Evolutionary conservation across 2,888 invertebrate genomes (phyloP).

Genomic region (Calameuta pallipes): DNA sequence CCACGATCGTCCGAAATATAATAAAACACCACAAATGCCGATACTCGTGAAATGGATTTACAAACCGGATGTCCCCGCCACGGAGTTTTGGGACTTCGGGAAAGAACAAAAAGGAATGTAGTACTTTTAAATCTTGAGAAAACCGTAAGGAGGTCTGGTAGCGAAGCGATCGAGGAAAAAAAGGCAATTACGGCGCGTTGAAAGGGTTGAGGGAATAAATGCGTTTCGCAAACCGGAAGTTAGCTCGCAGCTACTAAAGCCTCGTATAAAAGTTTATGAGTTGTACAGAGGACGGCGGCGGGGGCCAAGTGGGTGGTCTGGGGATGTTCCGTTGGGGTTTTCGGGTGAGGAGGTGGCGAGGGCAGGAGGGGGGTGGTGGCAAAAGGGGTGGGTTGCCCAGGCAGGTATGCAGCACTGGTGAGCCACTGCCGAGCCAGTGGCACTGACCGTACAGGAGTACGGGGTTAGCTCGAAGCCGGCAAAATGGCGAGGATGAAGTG

Average conservation of each 20-base stretch:
- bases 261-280: conserved; percentile 61
- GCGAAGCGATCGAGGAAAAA: background rate
- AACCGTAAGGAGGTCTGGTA: background rate
- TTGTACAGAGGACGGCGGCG: conserved; percentile 17
- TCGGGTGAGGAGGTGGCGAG: conserved; percentile 37
- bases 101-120: background rate
- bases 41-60: too few species aligned
- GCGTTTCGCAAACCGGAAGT: conserved; percentile 55
- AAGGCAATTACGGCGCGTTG: conserved; percentile 9
- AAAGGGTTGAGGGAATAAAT: conserved; percentile 36
- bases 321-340: conserved; percentile 33
- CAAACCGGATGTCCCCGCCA: background rate
- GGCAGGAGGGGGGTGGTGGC: conserved; percentile 16
- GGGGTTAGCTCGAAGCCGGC: conserved; percentile 27
- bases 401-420: background rate
- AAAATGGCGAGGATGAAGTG: conserved; percentile 16
- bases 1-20: background rate
- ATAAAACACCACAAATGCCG: background rate
- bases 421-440: background rate
- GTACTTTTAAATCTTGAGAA: background rate
- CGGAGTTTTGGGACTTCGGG: background rate
- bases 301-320: conserved; percentile 40
- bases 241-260: conserved; percentile 58
- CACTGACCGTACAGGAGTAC: background rate
- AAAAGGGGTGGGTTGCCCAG: conserved; percentile 21